Base-by-base conservation (phyloP, 2,888 invertebrate genomes). In the Pollenia amentaria region DNA sequence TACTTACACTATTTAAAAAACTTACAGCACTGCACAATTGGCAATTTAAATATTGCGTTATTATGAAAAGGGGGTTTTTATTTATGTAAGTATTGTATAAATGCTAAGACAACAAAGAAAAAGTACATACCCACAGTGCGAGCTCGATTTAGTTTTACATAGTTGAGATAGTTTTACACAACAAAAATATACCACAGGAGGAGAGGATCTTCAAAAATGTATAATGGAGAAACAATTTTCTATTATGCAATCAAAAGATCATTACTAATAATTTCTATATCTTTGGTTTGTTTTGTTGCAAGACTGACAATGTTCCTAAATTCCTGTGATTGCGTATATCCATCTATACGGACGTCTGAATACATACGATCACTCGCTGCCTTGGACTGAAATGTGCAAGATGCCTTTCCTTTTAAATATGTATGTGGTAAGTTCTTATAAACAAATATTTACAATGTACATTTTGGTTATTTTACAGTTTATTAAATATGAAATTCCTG, bases 251-350 rank as follows among this genome's bases (percentile, higher is more conserved):
- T 62, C 16, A 40, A 72, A 1, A 82, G 38, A 76, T 3, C 55
- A 14, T 64, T 78, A 79, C 57, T 86, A 83, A 86, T 83, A 6
- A 62, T 67, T 69, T 53, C 11, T 44, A 83, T 86, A 79, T 83
- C 57, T 75, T 85, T 85, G 67, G 53, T 81, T 85, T 83, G 82
- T 83, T 86, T 85, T 86, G 83, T 86, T 86, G 69, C 86, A 86
- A 86, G 86, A 86, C 75, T 70, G 44, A 51, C 42, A 60, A 65
- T 76, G 64, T 12, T 48, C 60, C 16, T 65, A 75, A 18, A 14
- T 42, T n/a, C 53, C 57, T 64, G 62, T 40, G 62, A 78, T 55
- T 78, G 29, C 40, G 40, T 46, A 9, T 64, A 48, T 40, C 3
- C 44, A 11, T 60, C 46, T 21, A 16, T 21, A 21, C 48, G 38